Percentiles rank a stretch among this genome's conserved stretches.
Evolutionary conservation across 2,797 vertebrate species (phyloP).

Genomic region (Luscinia megarhynchos): DNA sequence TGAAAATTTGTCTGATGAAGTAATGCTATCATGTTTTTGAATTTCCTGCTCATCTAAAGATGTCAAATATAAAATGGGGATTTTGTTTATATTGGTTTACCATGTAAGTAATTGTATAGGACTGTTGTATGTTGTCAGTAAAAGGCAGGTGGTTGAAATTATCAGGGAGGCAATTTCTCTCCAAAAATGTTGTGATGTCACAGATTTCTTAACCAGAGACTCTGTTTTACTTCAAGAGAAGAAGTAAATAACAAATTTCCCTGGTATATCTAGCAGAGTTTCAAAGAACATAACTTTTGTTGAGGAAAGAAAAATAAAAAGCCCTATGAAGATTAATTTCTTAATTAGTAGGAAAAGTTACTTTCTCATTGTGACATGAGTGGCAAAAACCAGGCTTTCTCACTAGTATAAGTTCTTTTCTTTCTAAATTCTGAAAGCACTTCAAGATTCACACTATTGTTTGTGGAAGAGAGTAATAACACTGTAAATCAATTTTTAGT

Average conservation of each 20-base stretch:
- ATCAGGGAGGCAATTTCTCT: background rate
- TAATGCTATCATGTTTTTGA: background rate
- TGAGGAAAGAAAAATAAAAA: background rate
- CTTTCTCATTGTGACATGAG: background rate
- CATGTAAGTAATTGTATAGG: background rate
- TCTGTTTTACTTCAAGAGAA: background rate
- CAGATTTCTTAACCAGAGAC: background rate
- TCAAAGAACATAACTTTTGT: background rate
- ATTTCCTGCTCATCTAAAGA: background rate
- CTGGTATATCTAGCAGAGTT: background rate
- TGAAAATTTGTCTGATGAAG: background rate
- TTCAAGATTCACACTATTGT: background rate
- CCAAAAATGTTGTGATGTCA: background rate
- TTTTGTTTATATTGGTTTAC: background rate
- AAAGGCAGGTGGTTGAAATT: background rate
- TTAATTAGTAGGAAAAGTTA: background rate
- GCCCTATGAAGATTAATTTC: background rate
- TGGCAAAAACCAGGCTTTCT: background rate
- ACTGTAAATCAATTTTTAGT: background rate
- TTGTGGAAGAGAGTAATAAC: background rate
- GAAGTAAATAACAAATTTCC: background rate
- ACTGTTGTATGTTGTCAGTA: background rate
- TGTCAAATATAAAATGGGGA: background rate
- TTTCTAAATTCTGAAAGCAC: background rate
- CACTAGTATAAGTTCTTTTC: background rate